Evolutionary conservation across 2,888 invertebrate genomes (phyloP).

Genomic region (Epirrita christyi): DNA sequence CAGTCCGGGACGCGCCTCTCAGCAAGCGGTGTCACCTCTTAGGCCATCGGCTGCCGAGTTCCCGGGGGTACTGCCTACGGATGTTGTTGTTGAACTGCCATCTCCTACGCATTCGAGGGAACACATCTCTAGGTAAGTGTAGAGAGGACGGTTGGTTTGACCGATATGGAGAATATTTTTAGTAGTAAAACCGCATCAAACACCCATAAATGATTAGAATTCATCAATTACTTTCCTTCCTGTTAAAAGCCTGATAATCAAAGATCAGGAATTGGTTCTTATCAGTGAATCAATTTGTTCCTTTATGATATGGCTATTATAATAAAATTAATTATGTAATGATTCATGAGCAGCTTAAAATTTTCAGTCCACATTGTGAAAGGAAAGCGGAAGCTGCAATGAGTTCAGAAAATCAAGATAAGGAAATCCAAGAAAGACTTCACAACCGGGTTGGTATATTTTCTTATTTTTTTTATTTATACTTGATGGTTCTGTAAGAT

Average conservation of each 20-base stretch:
- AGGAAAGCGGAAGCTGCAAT: constrained; percentile 59
- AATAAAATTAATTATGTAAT: not conserved
- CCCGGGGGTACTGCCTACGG: constrained; percentile 80
- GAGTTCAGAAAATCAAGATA: constrained; percentile 66
- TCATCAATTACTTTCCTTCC: not conserved
- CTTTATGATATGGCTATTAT: not conserved
- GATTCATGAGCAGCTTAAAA: not conserved
- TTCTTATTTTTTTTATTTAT: not conserved
- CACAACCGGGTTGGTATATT: constrained; percentile 65
- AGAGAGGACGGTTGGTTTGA: too few species aligned
- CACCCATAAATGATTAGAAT: not conserved
- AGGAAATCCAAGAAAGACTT: constrained; percentile 67
- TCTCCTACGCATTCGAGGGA: constrained; percentile 65
- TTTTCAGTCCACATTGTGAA: constrained; percentile 58
- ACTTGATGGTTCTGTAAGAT: too few species aligned
- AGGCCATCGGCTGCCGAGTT: constrained; percentile 62
- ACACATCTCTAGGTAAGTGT: constrained; percentile 51
- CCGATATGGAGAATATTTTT: not conserved
- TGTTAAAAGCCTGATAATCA: not conserved
- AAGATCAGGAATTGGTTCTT: not conserved
- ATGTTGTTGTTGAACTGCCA: constrained; percentile 77
- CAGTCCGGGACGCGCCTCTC: constrained; percentile 55
- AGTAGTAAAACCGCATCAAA: not conserved
- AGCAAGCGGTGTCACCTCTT: constrained; percentile 44
- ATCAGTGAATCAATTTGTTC: not conserved